Evolutionary conservation across 2,888 invertebrate genomes (phyloP), one percentile per base, ranked within the genome.

Genomic region (Branchinecta sandiegonensis): DNA sequence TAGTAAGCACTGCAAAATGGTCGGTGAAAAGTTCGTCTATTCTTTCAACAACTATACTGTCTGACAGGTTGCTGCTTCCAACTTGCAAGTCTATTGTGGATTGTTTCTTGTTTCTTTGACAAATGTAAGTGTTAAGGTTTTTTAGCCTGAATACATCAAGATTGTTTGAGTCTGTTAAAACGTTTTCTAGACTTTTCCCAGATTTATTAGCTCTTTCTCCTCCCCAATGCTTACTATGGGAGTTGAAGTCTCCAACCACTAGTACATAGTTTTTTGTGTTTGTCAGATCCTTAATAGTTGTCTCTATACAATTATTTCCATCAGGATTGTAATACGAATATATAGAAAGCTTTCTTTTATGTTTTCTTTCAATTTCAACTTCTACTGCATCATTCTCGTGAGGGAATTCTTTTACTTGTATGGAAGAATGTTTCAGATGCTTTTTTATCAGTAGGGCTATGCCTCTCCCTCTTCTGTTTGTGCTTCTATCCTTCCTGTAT

Each of bases 361-460:
- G 14, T 56, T 56, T 56, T 56, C 17, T 56, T 56, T 56, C 56
- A n/a, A 56, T 17, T n/a, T n/a, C n/a, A n/a, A 6, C 17, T n/a
- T 6, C 56, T n/a, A 56, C 56, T n/a, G n/a, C 56, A 56, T 56
- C 56, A 56, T 56, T 56, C 13, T 56, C 56, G 6, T 56, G 56
- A 6, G 56, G 13, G 56, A 56, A 37, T 37, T 37, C 37, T 37
- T 37, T 37, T 37, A 37, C 37, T 37, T 37, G 37, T 37, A 37
- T 37, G 37, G 37, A 5, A 37, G 37, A 37, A 37, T 37, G 37
- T 37, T 37, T 37, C 37, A 37, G 37, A 4, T 37, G 37, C 37
- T 37, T 37, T 37, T 37, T 37, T 37, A 6, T 37, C 37, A 37
- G 37, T 37, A 37, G 37, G 37, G 37, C 37, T 37, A 37, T 6